phyloP scores from a whole-genome alignment of 2,797 vertebrate genomes.

The Epinephelus malabaricus region DNA sequence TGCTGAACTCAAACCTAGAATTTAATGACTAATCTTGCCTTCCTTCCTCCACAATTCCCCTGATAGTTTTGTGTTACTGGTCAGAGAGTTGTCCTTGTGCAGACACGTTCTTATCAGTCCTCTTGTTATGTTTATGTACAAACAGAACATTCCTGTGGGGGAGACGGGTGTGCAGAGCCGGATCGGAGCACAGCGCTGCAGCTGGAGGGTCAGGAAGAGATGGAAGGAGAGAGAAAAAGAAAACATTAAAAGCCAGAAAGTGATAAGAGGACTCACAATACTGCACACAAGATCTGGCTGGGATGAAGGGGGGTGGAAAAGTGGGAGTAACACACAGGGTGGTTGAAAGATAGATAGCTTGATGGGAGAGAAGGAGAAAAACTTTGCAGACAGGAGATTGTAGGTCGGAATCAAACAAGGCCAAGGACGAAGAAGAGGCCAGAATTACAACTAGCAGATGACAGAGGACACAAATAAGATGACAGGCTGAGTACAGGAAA shows the following conservation, averaged over 20 bases:
- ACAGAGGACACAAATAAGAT: not conserved
- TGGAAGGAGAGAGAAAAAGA: slow-evolving; percentile 10
- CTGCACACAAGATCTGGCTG: slow-evolving; percentile 28
- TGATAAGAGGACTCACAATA: slow-evolving; percentile 41
- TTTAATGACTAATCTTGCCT: slow-evolving; percentile 33
- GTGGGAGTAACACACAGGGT: slow-evolving; percentile 9
- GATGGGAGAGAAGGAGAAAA: slow-evolving; percentile 8
- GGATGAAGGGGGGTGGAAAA: not conserved
- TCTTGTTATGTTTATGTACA: slow-evolving; percentile 71
- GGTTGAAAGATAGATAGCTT: slow-evolving; percentile 24
- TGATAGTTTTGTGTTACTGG: slow-evolving; percentile 32
- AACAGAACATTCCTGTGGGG: slow-evolving; percentile 78
- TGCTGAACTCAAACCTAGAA: slow-evolving; percentile 18
- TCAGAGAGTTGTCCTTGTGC: slow-evolving; percentile 53
- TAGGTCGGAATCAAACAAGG: not conserved
- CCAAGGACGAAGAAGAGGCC: not conserved
- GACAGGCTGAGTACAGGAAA: not conserved
- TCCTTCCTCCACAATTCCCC: slow-evolving; percentile 34
- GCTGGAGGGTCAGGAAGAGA: slow-evolving; percentile 66
- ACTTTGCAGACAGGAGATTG: not conserved
- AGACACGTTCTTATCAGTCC: slow-evolving; percentile 71
- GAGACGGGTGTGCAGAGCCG: slow-evolving; percentile 40
- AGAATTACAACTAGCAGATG: not conserved
- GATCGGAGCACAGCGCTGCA: slow-evolving; percentile 39
- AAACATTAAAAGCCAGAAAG: slow-evolving; percentile 50